These are phyloP conservation scores for Bombus vancouverensis DNA, from an alignment of 1,140 invertebrate genomes.

Conservation along the genomic window DNA sequence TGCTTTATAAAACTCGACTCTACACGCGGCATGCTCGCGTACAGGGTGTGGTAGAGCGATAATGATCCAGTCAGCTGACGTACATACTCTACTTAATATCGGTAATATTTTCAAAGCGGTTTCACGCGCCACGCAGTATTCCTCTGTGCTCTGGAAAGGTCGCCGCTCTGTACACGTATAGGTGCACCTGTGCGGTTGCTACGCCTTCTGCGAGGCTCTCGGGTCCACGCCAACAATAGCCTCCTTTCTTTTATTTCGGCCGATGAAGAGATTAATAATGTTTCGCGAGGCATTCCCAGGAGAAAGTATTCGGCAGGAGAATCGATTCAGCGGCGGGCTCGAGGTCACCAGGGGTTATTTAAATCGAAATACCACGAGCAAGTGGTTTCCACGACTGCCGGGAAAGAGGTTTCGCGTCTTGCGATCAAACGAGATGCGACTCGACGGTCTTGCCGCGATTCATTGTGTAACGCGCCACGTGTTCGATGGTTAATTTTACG, in stretches of 20 bases:
- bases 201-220: not conserved
- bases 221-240: constrained; percentile 44
- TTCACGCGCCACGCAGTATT: constrained; percentile 9
- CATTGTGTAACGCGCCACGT: not conserved
- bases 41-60: constrained; percentile 27
- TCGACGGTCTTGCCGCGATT: not conserved
- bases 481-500: not conserved
- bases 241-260: constrained; percentile 39
- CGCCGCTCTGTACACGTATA: not conserved
- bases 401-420: not conserved
- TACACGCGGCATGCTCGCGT: too few relatives aligned
- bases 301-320: constrained; percentile 44
- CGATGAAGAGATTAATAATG: constrained; percentile 58
- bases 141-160: constrained; percentile 27
- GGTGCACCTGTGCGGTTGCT: constrained; percentile 33
- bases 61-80: constrained; percentile 14
- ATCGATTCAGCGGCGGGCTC: not conserved
- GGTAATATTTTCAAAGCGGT: constrained; percentile 25
- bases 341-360: constrained; percentile 28
- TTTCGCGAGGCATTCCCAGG: constrained; percentile 40
- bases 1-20: not conserved
- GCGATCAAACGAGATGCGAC: not conserved
- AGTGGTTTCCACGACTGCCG: constrained; percentile 10
- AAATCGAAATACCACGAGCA: constrained; percentile 52
- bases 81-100: constrained; percentile 42